Conservation (phyloP, 2,113 vertebrate genomes). For the Hoplias malabaricus region DNA sequence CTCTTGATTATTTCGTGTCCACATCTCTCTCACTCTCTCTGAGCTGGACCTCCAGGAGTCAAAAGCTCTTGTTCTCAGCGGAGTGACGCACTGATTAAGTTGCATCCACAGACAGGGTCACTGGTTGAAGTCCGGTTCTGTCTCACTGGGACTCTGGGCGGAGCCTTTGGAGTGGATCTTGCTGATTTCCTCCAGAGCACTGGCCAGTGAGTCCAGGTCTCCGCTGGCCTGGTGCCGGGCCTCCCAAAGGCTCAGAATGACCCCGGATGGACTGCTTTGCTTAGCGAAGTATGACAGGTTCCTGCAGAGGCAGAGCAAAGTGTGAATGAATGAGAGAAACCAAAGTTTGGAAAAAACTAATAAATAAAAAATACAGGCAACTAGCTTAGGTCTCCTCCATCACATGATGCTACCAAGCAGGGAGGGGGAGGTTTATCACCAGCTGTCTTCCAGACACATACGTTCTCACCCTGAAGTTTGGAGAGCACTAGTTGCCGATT, state of each 20-base stretch:
- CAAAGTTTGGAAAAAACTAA: slow-evolving; percentile 25
- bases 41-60: background rate
- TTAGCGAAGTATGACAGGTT: slow-evolving; percentile 93
- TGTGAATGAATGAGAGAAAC: background rate
- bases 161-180: slow-evolving; percentile 86
- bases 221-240: slow-evolving; percentile 89
- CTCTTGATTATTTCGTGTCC: background rate
- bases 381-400: too few species aligned
- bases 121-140: slow-evolving; percentile 58
- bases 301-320: slow-evolving; percentile 63
- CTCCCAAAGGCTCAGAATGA: slow-evolving; percentile 97
- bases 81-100: background rate
- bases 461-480: too few species aligned
- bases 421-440: too few species aligned
- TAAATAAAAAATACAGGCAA: too few species aligned
- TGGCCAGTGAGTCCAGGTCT: slow-evolving; percentile 94
- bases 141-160: slow-evolving; percentile 60
- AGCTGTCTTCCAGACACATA: too few species aligned
- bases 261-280: slow-evolving; percentile 88
- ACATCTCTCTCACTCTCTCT: background rate
- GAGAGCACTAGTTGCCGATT: too few species aligned
- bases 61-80: background rate
- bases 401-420: too few species aligned
- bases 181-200: slow-evolving; percentile 93
- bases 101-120: slow-evolving; percentile 12